Percentiles rank a stretch among this genome's conserved stretches.
phyloP scores from a whole-genome alignment of 2,113 vertebrate genomes.

The Hydropotes inermis region DNA sequence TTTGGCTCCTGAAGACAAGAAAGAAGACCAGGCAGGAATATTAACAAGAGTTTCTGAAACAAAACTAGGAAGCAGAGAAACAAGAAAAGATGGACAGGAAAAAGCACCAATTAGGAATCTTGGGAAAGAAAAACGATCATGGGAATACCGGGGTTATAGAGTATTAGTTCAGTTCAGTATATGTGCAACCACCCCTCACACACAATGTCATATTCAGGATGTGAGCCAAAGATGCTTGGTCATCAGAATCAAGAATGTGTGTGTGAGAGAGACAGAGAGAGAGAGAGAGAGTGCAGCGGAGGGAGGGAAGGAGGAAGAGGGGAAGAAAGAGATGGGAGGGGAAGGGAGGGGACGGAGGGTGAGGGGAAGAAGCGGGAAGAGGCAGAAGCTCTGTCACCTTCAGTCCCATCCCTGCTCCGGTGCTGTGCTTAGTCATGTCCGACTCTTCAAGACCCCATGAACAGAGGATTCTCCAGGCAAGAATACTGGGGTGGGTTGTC shows the following conservation, averaged over 20 bases:
- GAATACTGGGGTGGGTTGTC: not conserved
- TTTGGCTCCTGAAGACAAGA: not conserved
- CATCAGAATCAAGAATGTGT: not conserved
- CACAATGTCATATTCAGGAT: not conserved
- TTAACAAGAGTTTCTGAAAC: not conserved
- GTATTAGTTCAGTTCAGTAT: not conserved
- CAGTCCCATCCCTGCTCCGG: fast-evolving
- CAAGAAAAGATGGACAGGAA: not conserved
- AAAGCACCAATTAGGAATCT: not conserved
- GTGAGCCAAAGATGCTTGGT: not conserved
- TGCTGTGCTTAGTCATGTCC: not conserved
- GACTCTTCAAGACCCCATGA: not conserved
- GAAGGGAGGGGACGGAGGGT: fast-evolving
- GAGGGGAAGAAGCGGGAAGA: not conserved
- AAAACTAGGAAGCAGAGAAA: not conserved
- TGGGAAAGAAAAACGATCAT: not conserved
- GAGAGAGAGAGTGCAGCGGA: fast-evolving
- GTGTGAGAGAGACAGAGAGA: not conserved
- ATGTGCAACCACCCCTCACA: not conserved
- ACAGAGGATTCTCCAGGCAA: not conserved
- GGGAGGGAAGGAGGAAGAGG: too few species aligned
- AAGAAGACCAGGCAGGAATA: not conserved
- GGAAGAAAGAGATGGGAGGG: not conserved
- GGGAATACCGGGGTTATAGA: not conserved
- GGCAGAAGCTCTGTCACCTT: too few species aligned